A percentile compares a stretch with the other conserved stretches of the same genome.
phyloP scores from a whole-genome alignment of 2,888 invertebrate species.

The Ferdinandea cuprea region DNA sequence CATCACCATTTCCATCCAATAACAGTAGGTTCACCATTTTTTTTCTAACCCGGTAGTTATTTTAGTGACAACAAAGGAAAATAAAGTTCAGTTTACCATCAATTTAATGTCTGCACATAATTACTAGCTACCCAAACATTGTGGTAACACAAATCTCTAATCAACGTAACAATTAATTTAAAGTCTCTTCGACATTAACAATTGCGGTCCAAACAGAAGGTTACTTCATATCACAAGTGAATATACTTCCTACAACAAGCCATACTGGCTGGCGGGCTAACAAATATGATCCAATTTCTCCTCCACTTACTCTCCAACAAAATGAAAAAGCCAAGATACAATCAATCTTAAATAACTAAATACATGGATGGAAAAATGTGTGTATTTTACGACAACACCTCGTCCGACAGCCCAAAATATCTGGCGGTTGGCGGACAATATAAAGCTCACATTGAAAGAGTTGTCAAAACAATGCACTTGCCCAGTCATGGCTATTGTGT shows the following conservation, averaged over 20 bases:
- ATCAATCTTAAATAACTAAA: slow-evolving; percentile 25
- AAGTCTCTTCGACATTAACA: background rate
- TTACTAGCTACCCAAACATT: background rate
- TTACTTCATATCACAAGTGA: slow-evolving; percentile 44
- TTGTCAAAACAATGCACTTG: slow-evolving; percentile 48
- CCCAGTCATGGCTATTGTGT: slow-evolving; percentile 38
- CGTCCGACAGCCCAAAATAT: background rate
- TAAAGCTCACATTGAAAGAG: slow-evolving; percentile 8
- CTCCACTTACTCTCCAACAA: background rate
- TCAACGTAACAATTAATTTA: slow-evolving; percentile 1
- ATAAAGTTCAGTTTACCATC: background rate
- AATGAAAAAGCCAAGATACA: slow-evolving; percentile 6
- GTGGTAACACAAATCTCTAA: background rate
- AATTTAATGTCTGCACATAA: background rate
- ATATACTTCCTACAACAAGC: slow-evolving; percentile 29
- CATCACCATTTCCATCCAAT: too few species aligned
- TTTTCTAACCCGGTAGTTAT: too few species aligned
- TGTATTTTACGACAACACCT: slow-evolving; percentile 12
- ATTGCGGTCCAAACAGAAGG: slow-evolving; percentile 2
- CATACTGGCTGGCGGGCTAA: slow-evolving; percentile 13
- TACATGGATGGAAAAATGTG: too few species aligned
- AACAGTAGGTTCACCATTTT: too few species aligned
- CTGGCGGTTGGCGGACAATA: background rate
- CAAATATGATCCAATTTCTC: slow-evolving; percentile 15
- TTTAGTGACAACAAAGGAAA: background rate